Conservation (phyloP, 2,113 vertebrate genomes). For the Halichoerus grypus region DNA sequence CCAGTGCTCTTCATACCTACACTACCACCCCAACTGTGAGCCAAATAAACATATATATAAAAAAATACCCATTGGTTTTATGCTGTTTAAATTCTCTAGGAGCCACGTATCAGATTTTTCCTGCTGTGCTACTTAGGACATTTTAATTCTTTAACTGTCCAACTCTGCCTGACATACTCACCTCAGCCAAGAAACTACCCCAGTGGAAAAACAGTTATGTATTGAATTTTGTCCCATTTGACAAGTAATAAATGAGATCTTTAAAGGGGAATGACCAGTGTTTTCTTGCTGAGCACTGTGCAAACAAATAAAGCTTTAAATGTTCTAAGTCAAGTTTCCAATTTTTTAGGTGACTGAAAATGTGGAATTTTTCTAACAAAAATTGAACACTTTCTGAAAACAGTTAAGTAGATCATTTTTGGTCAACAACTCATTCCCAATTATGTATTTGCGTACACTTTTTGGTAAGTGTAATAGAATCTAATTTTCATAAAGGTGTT, state of each 20-base stretch:
- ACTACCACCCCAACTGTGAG: neutral
- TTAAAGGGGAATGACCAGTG: constrained; percentile 50
- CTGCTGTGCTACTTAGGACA: constrained; percentile 67
- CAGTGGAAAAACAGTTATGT: constrained; percentile 30
- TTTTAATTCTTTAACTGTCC: constrained; percentile 73
- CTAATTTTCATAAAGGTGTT: neutral
- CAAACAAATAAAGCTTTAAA: constrained; percentile 21
- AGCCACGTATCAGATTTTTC: constrained; percentile 32
- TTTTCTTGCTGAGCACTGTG: neutral
- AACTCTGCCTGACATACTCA: constrained; percentile 58
- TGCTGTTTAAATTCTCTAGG: constrained; percentile 24
- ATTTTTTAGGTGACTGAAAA: neutral
- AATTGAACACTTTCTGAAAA: neutral
- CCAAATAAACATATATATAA: neutral
- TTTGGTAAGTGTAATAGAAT: neutral
- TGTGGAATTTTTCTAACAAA: neutral
- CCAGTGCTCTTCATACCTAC: neutral
- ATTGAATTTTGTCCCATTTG: constrained; percentile 59
- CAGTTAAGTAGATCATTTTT: neutral
- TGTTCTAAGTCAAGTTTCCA: neutral
- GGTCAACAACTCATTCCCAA: neutral
- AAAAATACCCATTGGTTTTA: neutral
- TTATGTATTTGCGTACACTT: neutral
- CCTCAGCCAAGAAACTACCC: constrained; percentile 64
- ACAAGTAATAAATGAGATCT: constrained; percentile 65